These are phyloP conservation scores for Anguilla rostrata DNA, from an alignment of 2,113 vertebrate species.

Conservation along the genomic window DNA sequence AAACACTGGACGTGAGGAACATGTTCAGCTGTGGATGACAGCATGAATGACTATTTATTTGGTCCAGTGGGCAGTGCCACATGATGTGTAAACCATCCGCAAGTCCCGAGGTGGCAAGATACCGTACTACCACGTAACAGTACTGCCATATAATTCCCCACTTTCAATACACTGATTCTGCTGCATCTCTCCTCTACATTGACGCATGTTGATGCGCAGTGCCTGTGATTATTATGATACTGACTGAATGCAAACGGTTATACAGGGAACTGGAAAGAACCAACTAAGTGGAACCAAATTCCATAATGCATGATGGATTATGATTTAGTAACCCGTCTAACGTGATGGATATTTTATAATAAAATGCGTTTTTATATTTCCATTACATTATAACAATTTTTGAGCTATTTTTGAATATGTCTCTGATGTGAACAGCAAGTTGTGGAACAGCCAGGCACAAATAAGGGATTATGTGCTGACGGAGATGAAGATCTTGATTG, in stretches of 20 bases:
- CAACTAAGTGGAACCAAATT: too few species aligned
- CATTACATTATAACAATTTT: too few species aligned
- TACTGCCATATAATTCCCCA: not conserved
- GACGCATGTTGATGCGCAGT: not conserved
- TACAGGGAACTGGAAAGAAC: not conserved
- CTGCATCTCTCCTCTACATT: too few species aligned
- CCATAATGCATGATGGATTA: too few species aligned
- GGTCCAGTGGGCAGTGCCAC: too few species aligned
- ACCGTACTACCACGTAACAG: not conserved
- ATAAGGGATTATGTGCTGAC: not conserved
- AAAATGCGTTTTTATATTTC: too few species aligned
- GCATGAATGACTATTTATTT: too few species aligned
- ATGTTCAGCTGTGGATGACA: not conserved
- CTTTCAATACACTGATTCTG: too few species aligned
- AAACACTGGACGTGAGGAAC: not conserved
- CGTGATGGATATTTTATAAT: too few species aligned
- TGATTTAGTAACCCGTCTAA: too few species aligned
- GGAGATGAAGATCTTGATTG: not conserved
- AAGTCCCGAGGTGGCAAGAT: not conserved
- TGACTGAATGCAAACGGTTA: not conserved
- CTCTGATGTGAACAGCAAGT: not conserved
- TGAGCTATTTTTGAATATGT: not conserved
- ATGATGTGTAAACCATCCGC: too few species aligned
- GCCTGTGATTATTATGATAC: not conserved
- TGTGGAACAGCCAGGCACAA: not conserved